Evolutionary conservation across 2,113 vertebrate genomes (phyloP), one percentile per base, ranked within the genome.

Genomic region (Lichenostomus cassidix): DNA sequence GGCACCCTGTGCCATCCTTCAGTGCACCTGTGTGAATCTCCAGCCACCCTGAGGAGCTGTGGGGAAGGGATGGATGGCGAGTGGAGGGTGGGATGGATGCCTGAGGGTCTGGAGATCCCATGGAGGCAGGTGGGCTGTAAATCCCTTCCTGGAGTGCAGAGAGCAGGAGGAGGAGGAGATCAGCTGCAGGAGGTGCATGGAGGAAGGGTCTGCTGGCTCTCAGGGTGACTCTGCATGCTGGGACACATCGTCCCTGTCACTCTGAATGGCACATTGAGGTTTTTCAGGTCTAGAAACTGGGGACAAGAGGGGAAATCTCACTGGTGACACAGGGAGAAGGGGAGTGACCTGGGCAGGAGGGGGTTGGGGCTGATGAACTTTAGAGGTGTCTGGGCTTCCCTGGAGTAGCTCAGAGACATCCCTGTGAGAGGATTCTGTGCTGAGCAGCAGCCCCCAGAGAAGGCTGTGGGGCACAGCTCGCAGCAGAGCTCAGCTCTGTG

Each of bases 191-290:
- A 28, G 53, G 33, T 1, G 3, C 0, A 0, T 0, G 58, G 76
- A 50, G 63, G 56, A 44, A 23, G 14, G 5, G 8, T 24, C 27
- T 50, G 75, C 46, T 23, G 62, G 3, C 55, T 49, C 29, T 46
- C 64, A 21, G 62, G 56, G 67, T 46, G 49, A 5, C 47, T 29
- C 71, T 11, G 7, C 0, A 1, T 0, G 2, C 60, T 0, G 1
- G 12, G 20, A 6, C 1, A 1, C 22, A 1, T 42, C 4, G 0
- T 59, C 21, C 47, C 63, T 8, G 11, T 41, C 55, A 12, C 1
- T 7, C 44, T 5, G 73, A 52, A 28, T 11, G n/a, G 33, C 37
- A 49, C 35, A 7, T 4, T 3, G 47, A 2, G 5, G 1, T 25
- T 42, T 27, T 27, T 3, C 49, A 50, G 62, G 13, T 35, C 15